These are phyloP conservation scores for Noturus placidus DNA, from an alignment of 2,113 vertebrate genomes.

Conservation along the genomic window DNA sequence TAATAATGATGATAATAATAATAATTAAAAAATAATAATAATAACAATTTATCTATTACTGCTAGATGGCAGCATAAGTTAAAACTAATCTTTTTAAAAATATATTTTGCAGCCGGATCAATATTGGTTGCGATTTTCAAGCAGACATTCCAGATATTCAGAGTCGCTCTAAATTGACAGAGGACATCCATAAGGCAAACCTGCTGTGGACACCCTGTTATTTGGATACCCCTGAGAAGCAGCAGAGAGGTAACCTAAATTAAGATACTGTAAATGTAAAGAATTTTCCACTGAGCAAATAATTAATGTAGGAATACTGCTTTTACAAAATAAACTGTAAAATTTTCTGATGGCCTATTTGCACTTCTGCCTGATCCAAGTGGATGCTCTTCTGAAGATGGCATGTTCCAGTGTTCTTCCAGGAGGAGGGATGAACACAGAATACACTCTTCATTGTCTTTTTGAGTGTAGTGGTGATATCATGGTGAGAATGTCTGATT, in stretches of 20 bases:
- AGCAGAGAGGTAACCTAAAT: conserved; percentile 76
- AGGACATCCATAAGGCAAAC: conserved; percentile 77
- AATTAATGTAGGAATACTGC: no score
- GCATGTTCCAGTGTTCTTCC: conserved; percentile 85
- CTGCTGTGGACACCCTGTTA: conserved; percentile 84
- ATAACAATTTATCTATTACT: background rate
- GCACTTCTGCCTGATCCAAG: conserved; percentile 67
- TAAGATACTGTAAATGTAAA: background rate
- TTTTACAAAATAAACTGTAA: background rate
- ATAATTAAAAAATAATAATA: background rate
- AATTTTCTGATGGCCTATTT: background rate
- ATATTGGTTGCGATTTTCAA: conserved; percentile 84
- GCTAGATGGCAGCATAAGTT: background rate
- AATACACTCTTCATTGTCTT: conserved; percentile 86
- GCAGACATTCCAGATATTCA: conserved; percentile 82
- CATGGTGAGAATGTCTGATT: conserved; percentile 71
- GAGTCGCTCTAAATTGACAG: conserved; percentile 64
- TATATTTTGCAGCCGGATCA: conserved; percentile 76
- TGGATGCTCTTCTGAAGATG: conserved; percentile 84
- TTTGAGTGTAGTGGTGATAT: conserved; percentile 83
- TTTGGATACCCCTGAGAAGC: conserved; percentile 75
- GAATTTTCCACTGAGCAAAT: background rate
- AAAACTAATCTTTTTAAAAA: background rate
- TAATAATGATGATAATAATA: background rate
- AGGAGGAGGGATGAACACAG: conserved; percentile 85